A percentile compares a stretch with the other conserved stretches of the same genome.
These are phyloP conservation scores for Coracopsis vasa DNA, from an alignment of 2,113 vertebrate genomes.

Conservation along the genomic window DNA sequence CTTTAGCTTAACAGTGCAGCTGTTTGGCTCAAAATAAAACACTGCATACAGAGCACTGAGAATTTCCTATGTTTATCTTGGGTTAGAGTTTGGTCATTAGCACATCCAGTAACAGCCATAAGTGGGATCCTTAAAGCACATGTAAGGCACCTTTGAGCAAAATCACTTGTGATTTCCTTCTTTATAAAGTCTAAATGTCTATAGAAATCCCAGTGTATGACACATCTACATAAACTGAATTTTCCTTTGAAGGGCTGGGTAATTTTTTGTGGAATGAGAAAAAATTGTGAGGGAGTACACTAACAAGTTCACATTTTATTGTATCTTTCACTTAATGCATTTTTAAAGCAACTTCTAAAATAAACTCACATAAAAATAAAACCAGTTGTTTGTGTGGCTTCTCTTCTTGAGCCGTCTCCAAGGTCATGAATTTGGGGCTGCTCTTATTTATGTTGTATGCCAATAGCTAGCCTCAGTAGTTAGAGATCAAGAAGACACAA, in stretches of 20 bases:
- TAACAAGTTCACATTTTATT: neutral
- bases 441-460: neutral
- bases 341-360: neutral
- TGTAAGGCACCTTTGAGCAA: neutral
- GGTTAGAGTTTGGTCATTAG: neutral
- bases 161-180: neutral
- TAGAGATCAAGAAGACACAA: neutral
- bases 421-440: neutral
- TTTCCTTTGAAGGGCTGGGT: neutral
- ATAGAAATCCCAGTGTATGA: neutral
- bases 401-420: neutral
- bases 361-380: neutral
- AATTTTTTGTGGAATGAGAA: neutral
- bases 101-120: neutral
- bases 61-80: neutral
- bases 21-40: neutral
- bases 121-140: neutral
- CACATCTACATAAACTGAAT: neutral
- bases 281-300: neutral
- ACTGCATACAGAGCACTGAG: neutral
- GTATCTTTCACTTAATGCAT: neutral
- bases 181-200: neutral
- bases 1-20: neutral
- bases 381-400: neutral
- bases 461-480: neutral